A percentile compares a stretch with the other conserved stretches of the same genome.
phyloP scores from a whole-genome alignment of 2,797 vertebrate genomes.

The Cyclura pinguis region DNA sequence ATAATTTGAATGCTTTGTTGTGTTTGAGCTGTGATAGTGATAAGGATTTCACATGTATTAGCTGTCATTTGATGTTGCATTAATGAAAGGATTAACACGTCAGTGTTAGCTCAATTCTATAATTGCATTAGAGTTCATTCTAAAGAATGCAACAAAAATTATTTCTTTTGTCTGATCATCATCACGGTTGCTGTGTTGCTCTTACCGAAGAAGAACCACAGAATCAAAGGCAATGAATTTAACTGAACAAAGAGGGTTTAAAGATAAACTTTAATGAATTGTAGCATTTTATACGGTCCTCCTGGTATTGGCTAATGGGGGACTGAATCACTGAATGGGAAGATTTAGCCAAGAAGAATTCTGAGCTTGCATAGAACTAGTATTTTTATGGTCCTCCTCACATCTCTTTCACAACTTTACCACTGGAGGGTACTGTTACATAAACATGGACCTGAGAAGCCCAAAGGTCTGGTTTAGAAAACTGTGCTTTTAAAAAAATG shows the following conservation, averaged over 20 bases:
- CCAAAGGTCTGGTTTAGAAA: not conserved
- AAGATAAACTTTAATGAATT: not conserved
- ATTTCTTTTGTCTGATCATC: not conserved
- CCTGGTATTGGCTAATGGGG: not conserved
- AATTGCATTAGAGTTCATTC: not conserved
- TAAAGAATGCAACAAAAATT: not conserved
- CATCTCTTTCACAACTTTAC: not conserved
- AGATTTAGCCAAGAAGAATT: not conserved
- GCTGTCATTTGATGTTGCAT: not conserved
- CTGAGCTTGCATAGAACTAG: not conserved
- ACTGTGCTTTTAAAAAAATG: not conserved
- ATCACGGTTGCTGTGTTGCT: not conserved
- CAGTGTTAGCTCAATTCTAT: not conserved
- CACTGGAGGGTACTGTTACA: slow-evolving; percentile 10
- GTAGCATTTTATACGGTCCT: too few relatives aligned
- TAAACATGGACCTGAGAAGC: not conserved
- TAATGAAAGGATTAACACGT: not conserved
- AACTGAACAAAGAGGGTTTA: not conserved
- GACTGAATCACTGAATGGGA: not conserved
- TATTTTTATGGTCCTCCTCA: not conserved
- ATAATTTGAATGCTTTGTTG: not conserved
- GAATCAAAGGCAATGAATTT: not conserved
- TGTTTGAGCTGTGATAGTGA: not conserved
- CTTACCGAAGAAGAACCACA: not conserved
- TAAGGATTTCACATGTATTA: not conserved